Conservation (phyloP, 2,113 vertebrate species). For the Rhineura floridana region DNA sequence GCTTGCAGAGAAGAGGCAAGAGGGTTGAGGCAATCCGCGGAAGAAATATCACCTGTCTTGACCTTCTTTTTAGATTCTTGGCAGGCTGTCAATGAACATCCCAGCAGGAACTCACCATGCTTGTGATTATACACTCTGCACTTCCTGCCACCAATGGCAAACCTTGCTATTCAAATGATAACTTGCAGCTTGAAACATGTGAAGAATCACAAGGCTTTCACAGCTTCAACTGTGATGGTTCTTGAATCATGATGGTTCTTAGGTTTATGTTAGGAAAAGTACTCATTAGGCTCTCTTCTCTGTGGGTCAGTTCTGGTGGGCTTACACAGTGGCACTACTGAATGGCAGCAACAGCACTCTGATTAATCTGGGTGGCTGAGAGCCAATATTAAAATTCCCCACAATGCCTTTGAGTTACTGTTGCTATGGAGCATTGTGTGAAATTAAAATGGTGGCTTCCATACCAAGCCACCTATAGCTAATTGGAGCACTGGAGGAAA, state of each 20-base stretch:
- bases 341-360: neutral
- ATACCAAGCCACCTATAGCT: no score
- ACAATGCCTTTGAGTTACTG: no score
- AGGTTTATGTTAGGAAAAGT: neutral
- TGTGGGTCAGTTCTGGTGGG: neutral
- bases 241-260: neutral
- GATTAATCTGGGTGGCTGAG: neutral
- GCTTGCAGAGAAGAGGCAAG: neutral
- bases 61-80: neutral
- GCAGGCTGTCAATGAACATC: neutral
- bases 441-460: no score
- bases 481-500: neutral
- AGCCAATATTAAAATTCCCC: neutral
- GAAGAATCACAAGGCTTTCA: neutral
- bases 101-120: neutral
- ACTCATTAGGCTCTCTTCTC: neutral
- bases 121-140: conserved; percentile 1
- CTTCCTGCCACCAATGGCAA: conserved; percentile 19
- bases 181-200: neutral
- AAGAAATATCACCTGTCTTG: neutral
- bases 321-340: neutral
- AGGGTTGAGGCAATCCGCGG: conserved; percentile 1
- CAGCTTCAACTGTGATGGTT: neutral
- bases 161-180: neutral
- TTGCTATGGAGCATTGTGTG: no score